phyloP scores from a whole-genome alignment of 2,113 vertebrate genomes.

The Vulpes ferrilata region DNA sequence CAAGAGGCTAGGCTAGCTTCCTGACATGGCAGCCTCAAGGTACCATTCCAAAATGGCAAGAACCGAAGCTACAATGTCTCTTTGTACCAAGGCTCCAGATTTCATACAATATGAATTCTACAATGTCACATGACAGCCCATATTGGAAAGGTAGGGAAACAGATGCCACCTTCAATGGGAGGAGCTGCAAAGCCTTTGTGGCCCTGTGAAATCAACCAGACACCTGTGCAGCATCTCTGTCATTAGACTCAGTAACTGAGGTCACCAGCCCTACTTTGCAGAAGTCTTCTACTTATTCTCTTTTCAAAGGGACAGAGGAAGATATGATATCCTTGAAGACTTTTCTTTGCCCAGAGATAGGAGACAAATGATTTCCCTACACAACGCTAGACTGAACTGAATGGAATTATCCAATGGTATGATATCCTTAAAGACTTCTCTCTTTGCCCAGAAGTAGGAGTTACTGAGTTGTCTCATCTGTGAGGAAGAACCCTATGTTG shows the following conservation, averaged over 20 bases:
- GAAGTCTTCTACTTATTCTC: not conserved
- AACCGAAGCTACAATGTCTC: not conserved
- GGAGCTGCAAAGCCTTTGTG: not conserved
- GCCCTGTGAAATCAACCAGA: not conserved
- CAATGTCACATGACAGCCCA: not conserved
- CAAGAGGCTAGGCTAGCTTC: not conserved
- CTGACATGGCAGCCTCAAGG: not conserved
- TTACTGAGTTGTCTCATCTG: not conserved
- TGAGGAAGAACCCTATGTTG: not conserved
- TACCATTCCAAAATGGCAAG: not conserved
- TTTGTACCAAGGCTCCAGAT: not conserved
- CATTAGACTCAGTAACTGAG: not conserved
- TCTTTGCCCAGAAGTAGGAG: not conserved
- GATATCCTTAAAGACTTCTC: not conserved
- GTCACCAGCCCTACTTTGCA: not conserved
- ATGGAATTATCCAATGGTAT: not conserved
- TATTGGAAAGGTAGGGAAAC: not conserved
- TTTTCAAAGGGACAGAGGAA: not conserved
- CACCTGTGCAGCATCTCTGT: not conserved
- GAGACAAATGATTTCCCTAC: not conserved
- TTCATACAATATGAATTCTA: not conserved
- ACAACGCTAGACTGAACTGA: not conserved
- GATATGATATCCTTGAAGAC: not conserved
- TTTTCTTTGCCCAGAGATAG: not conserved
- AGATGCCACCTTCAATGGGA: not conserved